Evolutionary conservation across 30 jellyfish, hydroid and myxozoan species (phyloP).

Genomic region (Cassiopea xamachana): DNA sequence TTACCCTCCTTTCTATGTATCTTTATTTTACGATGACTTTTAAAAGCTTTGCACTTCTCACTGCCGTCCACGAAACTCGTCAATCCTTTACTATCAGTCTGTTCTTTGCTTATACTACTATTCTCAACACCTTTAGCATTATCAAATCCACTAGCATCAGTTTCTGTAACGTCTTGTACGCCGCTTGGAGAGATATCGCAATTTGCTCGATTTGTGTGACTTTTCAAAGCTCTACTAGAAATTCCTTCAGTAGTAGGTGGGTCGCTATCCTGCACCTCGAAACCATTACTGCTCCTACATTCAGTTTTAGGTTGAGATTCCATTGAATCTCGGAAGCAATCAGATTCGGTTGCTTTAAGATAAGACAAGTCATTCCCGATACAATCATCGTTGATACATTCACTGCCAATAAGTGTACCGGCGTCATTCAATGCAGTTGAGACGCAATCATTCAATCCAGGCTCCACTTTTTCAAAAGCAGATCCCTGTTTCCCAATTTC

Average conservation of each 20-base stretch:
- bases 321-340: not conserved
- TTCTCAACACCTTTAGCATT: not conserved
- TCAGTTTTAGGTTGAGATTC: not conserved
- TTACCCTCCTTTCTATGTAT: not conserved
- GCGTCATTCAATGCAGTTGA: not conserved
- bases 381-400: not conserved
- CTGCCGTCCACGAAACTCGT: not conserved
- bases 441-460: not conserved
- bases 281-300: not conserved
- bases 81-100: not conserved
- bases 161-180: not conserved
- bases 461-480: not conserved
- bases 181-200: not conserved
- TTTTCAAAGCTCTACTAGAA: not conserved
- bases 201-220: not conserved
- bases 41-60: not conserved
- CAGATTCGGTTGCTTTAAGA: not conserved
- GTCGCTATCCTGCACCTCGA: not conserved
- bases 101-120: not conserved
- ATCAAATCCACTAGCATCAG: not conserved
- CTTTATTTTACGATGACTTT: conserved; percentile 27
- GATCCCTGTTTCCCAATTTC: not conserved
- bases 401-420: not conserved
- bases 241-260: not conserved
- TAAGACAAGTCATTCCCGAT: not conserved